A percentile compares a stretch with the other conserved stretches of the same genome.
Evolutionary conservation across 1,140 invertebrate species (phyloP).

Genomic region (Holotrichia oblita): DNA sequence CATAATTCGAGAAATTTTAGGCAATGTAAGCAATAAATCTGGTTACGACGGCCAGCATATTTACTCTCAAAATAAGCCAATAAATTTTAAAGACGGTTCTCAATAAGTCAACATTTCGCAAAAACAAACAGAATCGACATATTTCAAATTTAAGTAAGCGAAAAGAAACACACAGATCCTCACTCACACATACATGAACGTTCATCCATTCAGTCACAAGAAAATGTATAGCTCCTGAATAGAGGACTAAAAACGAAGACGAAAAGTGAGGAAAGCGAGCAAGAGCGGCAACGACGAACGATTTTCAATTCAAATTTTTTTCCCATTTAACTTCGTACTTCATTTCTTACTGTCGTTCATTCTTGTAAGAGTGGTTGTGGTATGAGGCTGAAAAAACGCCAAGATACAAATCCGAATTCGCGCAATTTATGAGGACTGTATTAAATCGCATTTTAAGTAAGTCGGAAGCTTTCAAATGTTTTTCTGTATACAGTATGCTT

Average conservation of each 20-base stretch:
- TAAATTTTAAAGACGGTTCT: slow-evolving; percentile 37
- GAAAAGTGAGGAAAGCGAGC: not conserved
- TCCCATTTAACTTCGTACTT: slow-evolving; percentile 36
- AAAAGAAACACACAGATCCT: slow-evolving; percentile 27
- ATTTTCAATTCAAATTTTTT: slow-evolving; percentile 37
- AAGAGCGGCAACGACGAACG: not conserved
- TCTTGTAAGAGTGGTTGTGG: not conserved
- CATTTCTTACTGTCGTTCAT: slow-evolving; percentile 20
- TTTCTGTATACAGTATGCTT: not conserved
- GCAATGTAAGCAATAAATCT: slow-evolving; percentile 32
- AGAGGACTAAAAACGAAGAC: slow-evolving; percentile 5
- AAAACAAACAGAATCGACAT: slow-evolving; percentile 39
- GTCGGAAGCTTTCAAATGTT: slow-evolving; percentile 18
- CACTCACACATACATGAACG: not conserved
- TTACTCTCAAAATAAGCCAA: slow-evolving; percentile 39
- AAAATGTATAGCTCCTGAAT: not conserved
- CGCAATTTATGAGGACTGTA: slow-evolving; percentile 25
- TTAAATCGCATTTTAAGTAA: slow-evolving; percentile 32
- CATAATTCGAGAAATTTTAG: slow-evolving; percentile 23
- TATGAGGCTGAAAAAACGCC: not conserved
- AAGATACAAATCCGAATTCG: slow-evolving; percentile 28
- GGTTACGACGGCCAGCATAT: slow-evolving; percentile 28
- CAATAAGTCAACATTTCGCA: slow-evolving; percentile 41
- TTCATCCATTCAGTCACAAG: not conserved
- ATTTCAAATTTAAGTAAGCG: slow-evolving; percentile 39